Base-by-base conservation (phyloP, 2,113 vertebrate species). In the Promerops cafer region DNA sequence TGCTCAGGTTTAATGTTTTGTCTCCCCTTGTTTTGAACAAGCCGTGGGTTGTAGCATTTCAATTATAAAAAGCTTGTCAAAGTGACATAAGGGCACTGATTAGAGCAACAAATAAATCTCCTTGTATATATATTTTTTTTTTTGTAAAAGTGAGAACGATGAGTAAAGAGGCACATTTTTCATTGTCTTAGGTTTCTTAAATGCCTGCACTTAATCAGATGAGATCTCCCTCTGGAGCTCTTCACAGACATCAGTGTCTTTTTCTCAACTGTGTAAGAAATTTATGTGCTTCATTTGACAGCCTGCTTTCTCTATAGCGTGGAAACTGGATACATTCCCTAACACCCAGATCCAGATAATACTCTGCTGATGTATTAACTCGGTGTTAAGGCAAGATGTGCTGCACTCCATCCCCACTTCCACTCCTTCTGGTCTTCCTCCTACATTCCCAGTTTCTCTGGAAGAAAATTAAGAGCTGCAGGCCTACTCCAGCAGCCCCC, bases 251-350 rank as follows among this genome's bases (percentile, higher is more conserved):
- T 64, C 63, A 50, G 7, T 4, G 18, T 83, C 90, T 96, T 92
- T 91, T 86, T 30, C 68, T 85, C 59, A 74, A 53, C 70, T 59
- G 33, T 80, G 10, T 59, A 66, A 80, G 59, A 90, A 88, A 94
- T 97, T 88, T 80, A 92, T 83, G 79, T 86, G 23, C 75, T 80
- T 89, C 90, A 47, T 88, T 63, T 91, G 74, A 87, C 85, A 94
- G 50, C 54, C 37, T 83, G 17, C n/a, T 87, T 94, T 92, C 33
- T 69, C 49, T 69, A 1, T 37, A 57, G 77, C 1, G 1, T 85
- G 71, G 75, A 86, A 96, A 63, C 85, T 66, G 68, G 54, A 80
- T 90, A 69, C 1, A 0, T 88, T 94, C 63, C 59, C 45, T 54
- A 63, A 61, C 39, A 42, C 17, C 8, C 42, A 65, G 54, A 74